Evolutionary conservation across 2,113 vertebrate genomes (phyloP).

Genomic region (Solea senegalensis): DNA sequence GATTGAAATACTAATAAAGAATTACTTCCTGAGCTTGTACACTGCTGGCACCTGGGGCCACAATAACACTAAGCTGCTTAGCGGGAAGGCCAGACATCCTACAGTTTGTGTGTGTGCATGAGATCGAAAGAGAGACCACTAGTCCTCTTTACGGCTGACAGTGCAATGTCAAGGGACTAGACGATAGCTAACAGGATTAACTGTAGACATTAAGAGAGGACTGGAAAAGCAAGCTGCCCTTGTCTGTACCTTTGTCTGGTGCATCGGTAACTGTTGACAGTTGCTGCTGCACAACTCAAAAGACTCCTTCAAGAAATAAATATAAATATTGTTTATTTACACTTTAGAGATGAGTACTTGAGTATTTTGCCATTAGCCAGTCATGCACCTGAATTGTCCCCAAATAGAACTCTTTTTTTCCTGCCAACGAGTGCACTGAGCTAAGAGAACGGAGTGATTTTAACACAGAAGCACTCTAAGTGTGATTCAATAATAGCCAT

Average conservation of each 20-base stretch:
- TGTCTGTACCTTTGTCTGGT: slow-evolving; percentile 26
- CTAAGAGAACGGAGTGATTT: slow-evolving; percentile 27
- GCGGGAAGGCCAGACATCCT: slow-evolving; percentile 59
- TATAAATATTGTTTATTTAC: background rate
- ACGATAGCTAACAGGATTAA: slow-evolving; percentile 61
- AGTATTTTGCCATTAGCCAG: background rate
- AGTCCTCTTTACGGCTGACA: slow-evolving; percentile 62
- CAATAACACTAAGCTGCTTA: slow-evolving; percentile 68
- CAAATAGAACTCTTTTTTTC: slow-evolving; percentile 2
- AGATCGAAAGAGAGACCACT: slow-evolving; percentile 33
- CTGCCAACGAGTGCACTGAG: slow-evolving; percentile 16
- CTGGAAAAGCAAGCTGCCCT: slow-evolving; percentile 18
- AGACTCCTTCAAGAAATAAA: background rate
- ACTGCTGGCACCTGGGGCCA: slow-evolving; percentile 51
- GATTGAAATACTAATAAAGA: slow-evolving; percentile 37
- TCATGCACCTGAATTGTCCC: background rate
- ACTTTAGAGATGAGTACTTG: background rate
- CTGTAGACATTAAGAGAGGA: slow-evolving; percentile 25
- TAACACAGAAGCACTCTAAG: slow-evolving; percentile 31
- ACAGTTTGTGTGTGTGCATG: slow-evolving; percentile 15
- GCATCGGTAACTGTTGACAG: background rate
- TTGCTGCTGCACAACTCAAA: slow-evolving; percentile 4
- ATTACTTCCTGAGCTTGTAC: slow-evolving; percentile 48
- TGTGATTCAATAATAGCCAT: slow-evolving; percentile 45
- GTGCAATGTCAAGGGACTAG: slow-evolving; percentile 44